Percentiles rank a stretch among this genome's conserved stretches.
Conservation (phyloP, 1,140 invertebrate genomes). For the Drosophila leontia region DNA sequence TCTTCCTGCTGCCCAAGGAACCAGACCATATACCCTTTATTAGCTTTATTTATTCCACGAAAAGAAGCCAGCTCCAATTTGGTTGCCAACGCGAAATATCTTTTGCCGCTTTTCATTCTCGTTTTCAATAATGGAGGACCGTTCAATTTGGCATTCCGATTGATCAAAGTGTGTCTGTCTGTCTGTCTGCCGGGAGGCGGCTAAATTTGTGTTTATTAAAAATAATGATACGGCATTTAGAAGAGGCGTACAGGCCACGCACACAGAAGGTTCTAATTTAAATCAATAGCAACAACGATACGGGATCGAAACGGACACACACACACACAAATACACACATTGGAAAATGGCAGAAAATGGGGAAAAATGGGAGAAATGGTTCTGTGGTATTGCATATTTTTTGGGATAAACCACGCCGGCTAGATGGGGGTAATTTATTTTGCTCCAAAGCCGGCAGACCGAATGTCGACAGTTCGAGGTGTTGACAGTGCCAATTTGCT, state of each 20-base stretch:
- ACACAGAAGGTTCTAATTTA: constrained; percentile 12
- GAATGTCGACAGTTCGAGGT: constrained; percentile 41
- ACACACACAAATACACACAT: neutral
- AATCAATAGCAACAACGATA: constrained; percentile 24
- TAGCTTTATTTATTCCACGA: constrained; percentile 36
- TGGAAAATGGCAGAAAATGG: constrained; percentile 2
- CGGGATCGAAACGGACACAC: neutral
- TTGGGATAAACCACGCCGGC: constrained; percentile 26
- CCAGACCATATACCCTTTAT: constrained; percentile 23
- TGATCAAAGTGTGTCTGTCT: constrained; percentile 48
- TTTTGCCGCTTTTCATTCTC: constrained; percentile 6
- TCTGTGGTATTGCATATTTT: constrained; percentile 16
- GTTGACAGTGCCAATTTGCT: constrained; percentile 77
- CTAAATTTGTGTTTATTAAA: constrained; percentile 53
- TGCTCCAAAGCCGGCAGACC: constrained; percentile 13
- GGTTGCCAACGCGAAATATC: constrained; percentile 37
- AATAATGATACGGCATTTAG: constrained; percentile 53
- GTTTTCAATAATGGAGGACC: constrained; percentile 17
- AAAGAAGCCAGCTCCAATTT: constrained; percentile 15
- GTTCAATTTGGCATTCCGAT: constrained; percentile 30
- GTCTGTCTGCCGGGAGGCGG: neutral
- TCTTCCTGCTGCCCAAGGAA: constrained; percentile 1
- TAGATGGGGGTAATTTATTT: constrained; percentile 42
- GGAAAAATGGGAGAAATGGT: constrained; percentile 6
- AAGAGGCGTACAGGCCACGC: neutral